Conservation (phyloP, 2,888 invertebrate genomes). For the Heliconius erato region DNA sequence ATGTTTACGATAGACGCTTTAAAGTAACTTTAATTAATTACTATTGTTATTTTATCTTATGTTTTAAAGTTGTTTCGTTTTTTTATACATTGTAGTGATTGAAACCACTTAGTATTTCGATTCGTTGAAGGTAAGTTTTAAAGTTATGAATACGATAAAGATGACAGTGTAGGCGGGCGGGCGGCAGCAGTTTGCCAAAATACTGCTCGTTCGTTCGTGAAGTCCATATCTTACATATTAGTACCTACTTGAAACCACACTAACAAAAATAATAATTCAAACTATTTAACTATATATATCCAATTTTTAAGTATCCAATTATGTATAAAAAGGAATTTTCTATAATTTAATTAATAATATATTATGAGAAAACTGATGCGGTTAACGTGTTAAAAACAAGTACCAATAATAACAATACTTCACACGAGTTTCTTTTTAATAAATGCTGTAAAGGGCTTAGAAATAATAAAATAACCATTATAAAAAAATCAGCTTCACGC, state of each 20-base stretch:
- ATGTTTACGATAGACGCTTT: background rate
- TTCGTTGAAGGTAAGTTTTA: background rate
- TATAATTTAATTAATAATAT: too few relatives aligned
- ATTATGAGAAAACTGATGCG: too few relatives aligned
- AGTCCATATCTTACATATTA: background rate
- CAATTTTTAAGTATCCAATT: too few relatives aligned
- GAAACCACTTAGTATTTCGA: background rate
- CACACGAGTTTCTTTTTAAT: too few relatives aligned
- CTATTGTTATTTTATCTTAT: background rate
- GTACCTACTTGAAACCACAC: background rate
- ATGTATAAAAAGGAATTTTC: too few relatives aligned
- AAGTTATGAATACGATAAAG: slow-evolving; percentile 7
- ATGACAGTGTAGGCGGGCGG: slow-evolving; percentile 1
- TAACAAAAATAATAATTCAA: background rate
- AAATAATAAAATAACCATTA: too few relatives aligned
- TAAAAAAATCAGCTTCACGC: too few relatives aligned
- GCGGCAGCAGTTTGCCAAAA: slow-evolving; percentile 2
- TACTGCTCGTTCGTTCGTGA: background rate
- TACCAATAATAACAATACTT: too few relatives aligned
- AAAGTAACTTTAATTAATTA: background rate
- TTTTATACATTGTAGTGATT: background rate
- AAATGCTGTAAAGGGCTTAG: too few relatives aligned
- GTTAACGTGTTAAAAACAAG: too few relatives aligned
- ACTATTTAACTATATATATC: too few relatives aligned
- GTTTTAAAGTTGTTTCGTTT: background rate